Percentiles rank a stretch among this genome's conserved stretches.
phyloP scores from a whole-genome alignment of 2,113 vertebrate genomes.

The Malurus cyaneus region DNA sequence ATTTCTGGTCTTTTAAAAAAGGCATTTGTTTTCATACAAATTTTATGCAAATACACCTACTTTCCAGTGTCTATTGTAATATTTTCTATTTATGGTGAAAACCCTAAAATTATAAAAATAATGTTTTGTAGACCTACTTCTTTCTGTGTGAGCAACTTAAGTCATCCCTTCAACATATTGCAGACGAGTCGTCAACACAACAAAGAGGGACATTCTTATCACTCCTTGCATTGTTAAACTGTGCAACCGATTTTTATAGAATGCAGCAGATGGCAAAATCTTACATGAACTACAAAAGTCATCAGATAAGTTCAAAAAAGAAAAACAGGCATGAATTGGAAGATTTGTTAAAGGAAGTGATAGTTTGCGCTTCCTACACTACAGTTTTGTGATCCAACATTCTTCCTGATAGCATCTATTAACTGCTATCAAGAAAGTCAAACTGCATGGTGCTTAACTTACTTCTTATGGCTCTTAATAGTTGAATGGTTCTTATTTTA shows the following conservation, averaged over 20 bases:
- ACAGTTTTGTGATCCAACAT: not conserved
- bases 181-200: not conserved
- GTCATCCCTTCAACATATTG: not conserved
- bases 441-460: not conserved
- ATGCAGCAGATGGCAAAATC: not conserved
- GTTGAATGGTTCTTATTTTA: not conserved
- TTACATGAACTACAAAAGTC: not conserved
- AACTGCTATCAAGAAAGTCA: not conserved
- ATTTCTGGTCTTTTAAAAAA: not conserved
- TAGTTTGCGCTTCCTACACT: conserved; percentile 9
- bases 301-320: not conserved
- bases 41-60: not conserved
- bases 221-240: not conserved
- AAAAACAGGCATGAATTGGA: not conserved
- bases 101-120: not conserved
- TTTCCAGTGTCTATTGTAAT: not conserved
- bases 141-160: not conserved
- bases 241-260: not conserved
- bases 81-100: not conserved
- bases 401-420: not conserved
- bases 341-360: not conserved
- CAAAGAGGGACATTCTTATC: not conserved
- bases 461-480: not conserved
- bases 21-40: not conserved
- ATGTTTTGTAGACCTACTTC: not conserved